phyloP scores from a whole-genome alignment of 2,113 vertebrate genomes.

The Microcebus ravelobensis region DNA sequence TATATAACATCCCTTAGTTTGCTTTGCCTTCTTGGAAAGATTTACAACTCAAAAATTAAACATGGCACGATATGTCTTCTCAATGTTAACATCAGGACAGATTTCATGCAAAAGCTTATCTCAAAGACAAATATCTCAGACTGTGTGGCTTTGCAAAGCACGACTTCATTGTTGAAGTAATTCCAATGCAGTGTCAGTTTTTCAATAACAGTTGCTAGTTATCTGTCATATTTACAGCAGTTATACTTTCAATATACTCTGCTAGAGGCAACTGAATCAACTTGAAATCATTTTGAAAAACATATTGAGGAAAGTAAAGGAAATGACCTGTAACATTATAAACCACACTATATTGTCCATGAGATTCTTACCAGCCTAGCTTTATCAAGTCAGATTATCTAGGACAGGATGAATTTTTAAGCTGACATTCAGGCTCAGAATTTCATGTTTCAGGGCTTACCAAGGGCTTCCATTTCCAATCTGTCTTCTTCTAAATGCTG shows the following conservation, averaged over 20 bases:
- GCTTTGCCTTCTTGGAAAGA: constrained; percentile 28
- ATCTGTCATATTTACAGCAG: constrained; percentile 71
- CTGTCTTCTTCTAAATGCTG: constrained; percentile 31
- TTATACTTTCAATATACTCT: constrained; percentile 66
- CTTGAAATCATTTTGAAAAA: constrained; percentile 79
- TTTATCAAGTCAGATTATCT: constrained; percentile 62
- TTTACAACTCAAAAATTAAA: not conserved
- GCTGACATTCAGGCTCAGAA: constrained; percentile 27
- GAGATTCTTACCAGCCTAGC: constrained; percentile 42
- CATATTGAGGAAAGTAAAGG: constrained; percentile 74
- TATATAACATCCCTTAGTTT: not conserved
- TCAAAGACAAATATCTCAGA: constrained; percentile 35
- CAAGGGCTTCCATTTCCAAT: constrained; percentile 40
- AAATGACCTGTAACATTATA: constrained; percentile 77
- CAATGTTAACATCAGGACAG: not conserved
- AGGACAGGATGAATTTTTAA: constrained; percentile 32
- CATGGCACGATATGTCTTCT: constrained; percentile 25
- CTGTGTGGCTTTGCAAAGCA: constrained; percentile 47
- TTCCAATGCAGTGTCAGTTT: constrained; percentile 42
- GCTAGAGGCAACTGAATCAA: constrained; percentile 76
- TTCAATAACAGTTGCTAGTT: constrained; percentile 78
- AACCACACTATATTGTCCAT: constrained; percentile 16
- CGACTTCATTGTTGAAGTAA: constrained; percentile 51
- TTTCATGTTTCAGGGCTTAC: constrained; percentile 57
- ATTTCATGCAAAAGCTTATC: not conserved